These are phyloP conservation scores for Trisateles emortualis DNA, from an alignment of 2,888 invertebrate species.

Conservation along the genomic window DNA sequence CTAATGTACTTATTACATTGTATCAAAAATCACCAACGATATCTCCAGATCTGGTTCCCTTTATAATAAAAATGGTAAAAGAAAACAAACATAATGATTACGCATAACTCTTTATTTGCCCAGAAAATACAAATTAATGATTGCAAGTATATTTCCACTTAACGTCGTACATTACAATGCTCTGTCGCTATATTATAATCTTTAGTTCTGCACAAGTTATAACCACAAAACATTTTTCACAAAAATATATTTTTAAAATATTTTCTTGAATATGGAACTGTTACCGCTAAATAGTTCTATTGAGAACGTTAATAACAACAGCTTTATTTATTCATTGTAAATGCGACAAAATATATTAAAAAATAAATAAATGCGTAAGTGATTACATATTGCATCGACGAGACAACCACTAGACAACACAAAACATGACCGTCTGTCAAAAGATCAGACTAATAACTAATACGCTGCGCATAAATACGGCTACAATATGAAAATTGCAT, in stretches of 20 bases:
- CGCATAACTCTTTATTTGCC: constrained; percentile 85
- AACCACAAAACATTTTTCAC: constrained; percentile 77
- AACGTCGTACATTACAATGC: constrained; percentile 66
- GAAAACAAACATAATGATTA: constrained; percentile 57
- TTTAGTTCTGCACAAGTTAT: constrained; percentile 54
- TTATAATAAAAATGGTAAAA: too few relatives aligned
- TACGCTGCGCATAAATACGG: too few relatives aligned
- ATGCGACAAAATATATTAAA: constrained; percentile 50
- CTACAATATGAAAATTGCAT: too few relatives aligned
- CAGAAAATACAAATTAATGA: constrained; percentile 85
- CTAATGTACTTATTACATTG: too few relatives aligned
- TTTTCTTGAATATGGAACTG: constrained; percentile 77
- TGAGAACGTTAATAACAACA: constrained; percentile 55
- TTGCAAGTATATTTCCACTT: constrained; percentile 80
- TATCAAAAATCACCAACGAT: too few relatives aligned
- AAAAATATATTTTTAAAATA: constrained; percentile 82
- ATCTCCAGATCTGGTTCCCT: too few relatives aligned
- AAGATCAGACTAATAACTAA: too few relatives aligned
- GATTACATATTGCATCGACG: constrained; percentile 23
- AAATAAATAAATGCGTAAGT: constrained; percentile 50
- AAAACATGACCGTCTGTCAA: too few relatives aligned
- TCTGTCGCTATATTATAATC: constrained; percentile 55
- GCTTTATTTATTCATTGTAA: constrained; percentile 43
- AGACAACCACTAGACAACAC: too few relatives aligned
- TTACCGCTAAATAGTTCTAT: constrained; percentile 63